Base-by-base conservation (phyloP, 2,797 vertebrate species). In the Crocodylus rhombifer region DNA sequence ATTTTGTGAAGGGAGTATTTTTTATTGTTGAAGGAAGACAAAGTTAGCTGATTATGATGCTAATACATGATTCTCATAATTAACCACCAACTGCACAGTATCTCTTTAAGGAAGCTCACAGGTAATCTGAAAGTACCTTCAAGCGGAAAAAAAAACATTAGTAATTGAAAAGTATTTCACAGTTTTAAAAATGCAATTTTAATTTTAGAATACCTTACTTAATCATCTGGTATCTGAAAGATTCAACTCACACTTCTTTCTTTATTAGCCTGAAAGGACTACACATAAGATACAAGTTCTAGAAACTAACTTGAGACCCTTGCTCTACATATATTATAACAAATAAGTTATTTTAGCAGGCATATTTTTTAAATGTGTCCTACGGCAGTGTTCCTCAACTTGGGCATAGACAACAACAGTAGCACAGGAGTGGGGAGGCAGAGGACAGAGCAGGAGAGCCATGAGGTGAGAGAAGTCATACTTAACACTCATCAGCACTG, bases 181-280 rank as follows among this genome's bases (percentile, higher is more conserved):
- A 88, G 76, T 88, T 80, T 82, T 90, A 94, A 91, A 74, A 94
- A 92, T 84, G 65, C 33, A 94, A 90, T 95, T 84, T 92, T 88
- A 73, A 87, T 85, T 80, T 95, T 33, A 84, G 63, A 91, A 25
- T 85, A 95, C 94, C 36, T 84, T 87, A 92, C 86, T 86, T 69
- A 92, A 81, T 81, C 75, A 89, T 33, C 63, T 92, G 57, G 90
- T 86, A 86, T 65, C 62, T 87, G 56, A 82, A 80, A 73, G 13
- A 94, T 81, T 90, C 82, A 75, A 88, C 80, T 77, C 81, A 79
- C 86, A 28, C 10, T 79, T 42, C 73, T 30, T 85, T 36, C 77
- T 61, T 51, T 51, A 14, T 23, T 57, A 87, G 75, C 42, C 79
- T 91, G 74, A 91, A 97, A 95, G 73, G 0, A 1, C 42, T 80